Conservation (phyloP, 2,113 vertebrate species). For the Phyllostomus hastatus region DNA sequence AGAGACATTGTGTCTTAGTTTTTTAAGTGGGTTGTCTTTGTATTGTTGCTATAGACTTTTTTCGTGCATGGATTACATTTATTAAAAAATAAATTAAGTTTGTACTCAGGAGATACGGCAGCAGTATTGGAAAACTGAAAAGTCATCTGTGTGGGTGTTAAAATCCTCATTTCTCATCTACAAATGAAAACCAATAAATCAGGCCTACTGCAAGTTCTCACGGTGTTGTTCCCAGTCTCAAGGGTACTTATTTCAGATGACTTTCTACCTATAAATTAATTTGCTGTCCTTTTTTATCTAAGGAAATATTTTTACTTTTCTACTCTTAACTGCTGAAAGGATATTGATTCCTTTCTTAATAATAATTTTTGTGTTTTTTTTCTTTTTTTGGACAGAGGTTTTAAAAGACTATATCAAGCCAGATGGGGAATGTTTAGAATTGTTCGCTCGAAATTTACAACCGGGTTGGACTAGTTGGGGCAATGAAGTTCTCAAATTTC, state of each 20-base stretch:
- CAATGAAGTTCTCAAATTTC: conserved; percentile 97
- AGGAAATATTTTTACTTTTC: conserved; percentile 70
- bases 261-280: conserved; percentile 82
- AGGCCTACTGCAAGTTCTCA: conserved; percentile 76
- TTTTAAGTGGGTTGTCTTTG: not conserved
- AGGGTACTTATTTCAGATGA: conserved; percentile 80
- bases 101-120: conserved; percentile 66
- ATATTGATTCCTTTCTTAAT: conserved; percentile 60
- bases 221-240: conserved; percentile 81
- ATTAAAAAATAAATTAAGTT: conserved; percentile 55
- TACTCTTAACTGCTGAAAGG: conserved; percentile 53
- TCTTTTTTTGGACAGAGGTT: conserved; percentile 81
- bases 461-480: conserved; percentile 98
- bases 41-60: conserved; percentile 26
- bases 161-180: conserved; percentile 76
- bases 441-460: conserved; percentile 95
- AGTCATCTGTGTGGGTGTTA: conserved; percentile 67
- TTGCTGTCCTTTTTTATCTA: conserved; percentile 71
- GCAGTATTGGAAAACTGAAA: conserved; percentile 77
- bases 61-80: conserved; percentile 44
- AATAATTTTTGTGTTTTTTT: conserved; percentile 24
- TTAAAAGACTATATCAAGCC: conserved; percentile 87
- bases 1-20: conserved; percentile 17
- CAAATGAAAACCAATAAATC: conserved; percentile 85
- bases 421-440: conserved; percentile 87